These are phyloP conservation scores for Rutilus rutilus DNA, from an alignment of 2,113 vertebrate genomes.

Conservation along the genomic window DNA sequence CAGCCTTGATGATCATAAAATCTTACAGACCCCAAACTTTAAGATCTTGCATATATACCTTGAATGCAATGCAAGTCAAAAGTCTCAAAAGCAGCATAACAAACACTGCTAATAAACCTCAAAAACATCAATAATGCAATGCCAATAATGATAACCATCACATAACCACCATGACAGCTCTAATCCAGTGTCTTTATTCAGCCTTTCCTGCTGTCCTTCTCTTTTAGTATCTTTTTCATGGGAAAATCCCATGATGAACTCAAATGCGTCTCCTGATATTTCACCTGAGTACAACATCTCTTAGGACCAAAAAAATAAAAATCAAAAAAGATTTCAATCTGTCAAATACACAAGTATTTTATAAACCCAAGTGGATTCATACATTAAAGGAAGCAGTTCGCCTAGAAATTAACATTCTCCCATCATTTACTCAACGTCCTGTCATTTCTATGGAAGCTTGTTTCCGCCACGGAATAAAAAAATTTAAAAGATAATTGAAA, in stretches of 20 bases:
- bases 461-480: too few species aligned
- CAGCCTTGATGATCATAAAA: neutral
- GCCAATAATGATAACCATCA: neutral
- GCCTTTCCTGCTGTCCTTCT: neutral
- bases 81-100: neutral
- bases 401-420: neutral
- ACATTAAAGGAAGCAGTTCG: neutral
- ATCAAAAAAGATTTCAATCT: too few species aligned
- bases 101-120: neutral
- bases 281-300: constrained; percentile 4
- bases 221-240: neutral
- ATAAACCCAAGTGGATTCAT: neutral
- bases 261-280: neutral
- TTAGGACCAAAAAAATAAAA: neutral
- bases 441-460: too few species aligned
- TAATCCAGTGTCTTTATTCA: constrained; percentile 10
- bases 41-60: neutral
- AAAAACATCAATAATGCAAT: neutral
- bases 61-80: neutral
- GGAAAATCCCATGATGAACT: neutral
- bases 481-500: too few species aligned
- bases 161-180: neutral
- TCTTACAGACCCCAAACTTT: neutral
- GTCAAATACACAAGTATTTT: neutral
- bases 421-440: neutral